phyloP scores from a whole-genome alignment of 2,888 invertebrate species.

The Mongoloraphidia duomilia region DNA sequence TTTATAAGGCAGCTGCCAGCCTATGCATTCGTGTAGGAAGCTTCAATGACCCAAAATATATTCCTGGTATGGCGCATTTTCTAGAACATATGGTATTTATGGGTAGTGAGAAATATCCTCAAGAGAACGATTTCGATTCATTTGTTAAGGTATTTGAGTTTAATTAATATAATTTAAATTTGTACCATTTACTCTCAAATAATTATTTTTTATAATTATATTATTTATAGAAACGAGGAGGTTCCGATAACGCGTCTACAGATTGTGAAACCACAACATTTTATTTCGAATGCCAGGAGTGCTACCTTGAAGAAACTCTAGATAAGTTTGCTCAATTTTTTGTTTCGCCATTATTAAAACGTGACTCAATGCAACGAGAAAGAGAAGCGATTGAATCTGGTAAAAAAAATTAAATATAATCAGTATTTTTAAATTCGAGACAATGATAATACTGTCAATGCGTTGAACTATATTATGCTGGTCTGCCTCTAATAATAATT shows the following conservation, averaged over 20 bases:
- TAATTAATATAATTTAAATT: neutral
- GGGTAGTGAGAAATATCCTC: slow-evolving; percentile 80
- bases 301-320: slow-evolving; percentile 57
- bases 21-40: slow-evolving; percentile 62
- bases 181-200: neutral
- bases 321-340: slow-evolving; percentile 85
- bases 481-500: neutral
- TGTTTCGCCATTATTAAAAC: slow-evolving; percentile 69
- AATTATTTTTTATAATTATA: slow-evolving; percentile 6
- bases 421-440: neutral
- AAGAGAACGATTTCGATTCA: slow-evolving; percentile 73
- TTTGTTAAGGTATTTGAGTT: slow-evolving; percentile 44
- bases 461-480: too few relatives aligned
- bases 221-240: slow-evolving; percentile 56
- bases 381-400: slow-evolving; percentile 78
- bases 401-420: slow-evolving; percentile 21
- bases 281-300: slow-evolving; percentile 77
- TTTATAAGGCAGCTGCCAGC: slow-evolving; percentile 51
- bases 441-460: neutral
- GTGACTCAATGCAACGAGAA: slow-evolving; percentile 74
- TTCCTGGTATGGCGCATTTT: slow-evolving; percentile 74
- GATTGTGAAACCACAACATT: slow-evolving; percentile 78
- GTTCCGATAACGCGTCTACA: slow-evolving; percentile 75
- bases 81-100: slow-evolving; percentile 89
- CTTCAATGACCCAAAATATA: slow-evolving; percentile 61